Base-by-base conservation (phyloP, 2,797 vertebrate species). In the Bovichtus diacanthus region DNA sequence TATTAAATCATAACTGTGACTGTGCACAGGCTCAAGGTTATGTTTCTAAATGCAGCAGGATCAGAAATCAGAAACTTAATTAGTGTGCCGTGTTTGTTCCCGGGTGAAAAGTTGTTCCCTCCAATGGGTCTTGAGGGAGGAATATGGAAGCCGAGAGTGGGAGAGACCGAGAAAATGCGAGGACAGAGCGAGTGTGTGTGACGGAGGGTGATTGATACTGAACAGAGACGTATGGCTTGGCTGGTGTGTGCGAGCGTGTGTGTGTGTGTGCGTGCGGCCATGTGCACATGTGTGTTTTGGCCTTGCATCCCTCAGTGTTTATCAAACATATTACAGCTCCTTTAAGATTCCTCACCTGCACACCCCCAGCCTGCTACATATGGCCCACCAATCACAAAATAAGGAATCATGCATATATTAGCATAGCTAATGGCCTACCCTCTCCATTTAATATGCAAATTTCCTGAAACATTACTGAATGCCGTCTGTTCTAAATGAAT, bases 401-500 rank as follows among this genome's bases (percentile, higher is more conserved):
- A 98, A 97, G 97, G 97, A 98, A 97, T 95, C 96, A 96, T 97
- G 97, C 97, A 98, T 98, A 97, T 94, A 98, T 98, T 98, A 97
- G 96, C 97, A 98, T 98, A 97, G 96, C 96, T 98, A 98, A 98
- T 98, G 94, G 90, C 96, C 95, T 97, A 94, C 96, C 96, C 97
- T 96, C 97, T 97, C 97, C 97, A 98, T 98, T 98, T 98, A 98
- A 98, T 98, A 98, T 98, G 97, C 97, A 97, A 98, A 98, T 98
- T 98, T 96, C 95, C 96, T 96, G 97, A 98, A 98, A 98, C 97
- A 98, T 98, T 98, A 98, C 97, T 98, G 97, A 97, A 97, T 98
- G 97, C 97, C 97, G 97, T 98, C 97, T 98, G 97, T 98, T 98
- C 97, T 97, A 97, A 98, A 98, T 98, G 97, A 98, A 98, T 98